These are phyloP conservation scores for Cheilinus undulatus DNA, from an alignment of 2,113 vertebrate genomes.

Conservation along the genomic window DNA sequence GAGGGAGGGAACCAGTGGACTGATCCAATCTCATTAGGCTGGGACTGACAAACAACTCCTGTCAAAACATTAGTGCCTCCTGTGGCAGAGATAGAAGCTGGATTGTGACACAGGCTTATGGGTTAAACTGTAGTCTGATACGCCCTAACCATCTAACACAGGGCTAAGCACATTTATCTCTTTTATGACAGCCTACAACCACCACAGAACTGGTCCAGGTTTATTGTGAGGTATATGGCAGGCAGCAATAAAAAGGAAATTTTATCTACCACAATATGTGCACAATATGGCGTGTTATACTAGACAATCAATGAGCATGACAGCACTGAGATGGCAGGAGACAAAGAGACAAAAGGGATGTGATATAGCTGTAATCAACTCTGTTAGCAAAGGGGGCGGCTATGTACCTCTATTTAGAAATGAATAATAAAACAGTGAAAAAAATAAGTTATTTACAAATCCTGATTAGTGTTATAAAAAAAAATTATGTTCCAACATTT, in stretches of 20 bases:
- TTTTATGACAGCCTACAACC: constrained; percentile 62
- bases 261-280: constrained; percentile 9
- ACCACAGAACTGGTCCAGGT: constrained; percentile 14
- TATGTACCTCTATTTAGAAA: background rate
- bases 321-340: background rate
- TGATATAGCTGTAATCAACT: no score
- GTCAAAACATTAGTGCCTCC: constrained; percentile 75
- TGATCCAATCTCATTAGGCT: constrained; percentile 68
- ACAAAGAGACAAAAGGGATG: background rate
- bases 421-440: background rate
- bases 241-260: constrained; percentile 37
- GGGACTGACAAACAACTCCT: constrained; percentile 76
- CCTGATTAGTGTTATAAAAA: no score
- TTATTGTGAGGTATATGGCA: constrained; percentile 50
- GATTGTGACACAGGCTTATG: constrained; percentile 62
- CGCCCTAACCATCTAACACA: constrained; percentile 54
- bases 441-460: background rate
- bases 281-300: constrained; percentile 24
- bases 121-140: constrained; percentile 74
- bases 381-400: background rate
- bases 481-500: no score
- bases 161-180: constrained; percentile 73
- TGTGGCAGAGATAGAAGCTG: constrained; percentile 68
- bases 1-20: constrained; percentile 41
- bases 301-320: background rate